Evolutionary conservation across 2,888 invertebrate genomes (phyloP).

Genomic region (Stenoptilia bipunctidactyla): DNA sequence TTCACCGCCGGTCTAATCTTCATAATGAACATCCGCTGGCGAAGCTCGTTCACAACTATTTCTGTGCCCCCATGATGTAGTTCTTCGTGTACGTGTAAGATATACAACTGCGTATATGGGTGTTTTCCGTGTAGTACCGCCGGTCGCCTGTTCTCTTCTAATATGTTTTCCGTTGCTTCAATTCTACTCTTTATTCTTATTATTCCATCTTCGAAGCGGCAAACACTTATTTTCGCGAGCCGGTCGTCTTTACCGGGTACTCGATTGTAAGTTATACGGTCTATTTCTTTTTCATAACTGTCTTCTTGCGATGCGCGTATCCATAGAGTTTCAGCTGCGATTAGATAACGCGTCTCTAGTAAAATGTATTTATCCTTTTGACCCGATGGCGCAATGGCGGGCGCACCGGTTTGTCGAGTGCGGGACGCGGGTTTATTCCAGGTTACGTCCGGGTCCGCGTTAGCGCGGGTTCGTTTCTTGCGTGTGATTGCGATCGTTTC

Average conservation of each 20-base stretch:
- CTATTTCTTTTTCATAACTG: background rate
- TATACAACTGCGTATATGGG: slow-evolving; percentile 1
- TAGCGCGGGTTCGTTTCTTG: background rate
- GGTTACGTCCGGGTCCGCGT: background rate
- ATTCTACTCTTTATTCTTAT: slow-evolving; percentile 3
- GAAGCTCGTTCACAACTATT: slow-evolving; percentile 3
- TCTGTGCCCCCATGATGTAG: slow-evolving; percentile 5
- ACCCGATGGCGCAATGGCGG: background rate
- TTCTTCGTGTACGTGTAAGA: slow-evolving; percentile 3
- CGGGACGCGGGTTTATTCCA: background rate
- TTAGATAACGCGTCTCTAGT: background rate
- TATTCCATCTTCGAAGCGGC: background rate
- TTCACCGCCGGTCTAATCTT: background rate
- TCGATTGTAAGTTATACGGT: background rate
- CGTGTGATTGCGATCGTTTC: background rate
- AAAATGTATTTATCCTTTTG: background rate
- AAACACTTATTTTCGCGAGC: background rate
- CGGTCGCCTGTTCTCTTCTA: background rate
- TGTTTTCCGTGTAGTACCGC: slow-evolving; percentile 6
- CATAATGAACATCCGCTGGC: slow-evolving; percentile 5
- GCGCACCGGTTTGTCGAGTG: background rate
- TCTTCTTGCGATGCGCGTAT: slow-evolving; percentile 1
- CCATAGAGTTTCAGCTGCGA: background rate
- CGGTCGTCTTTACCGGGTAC: background rate
- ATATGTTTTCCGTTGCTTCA: background rate